Evolutionary conservation across 2,113 vertebrate species (phyloP), one percentile per base, ranked within the genome.

Genomic region (Serilophus lunatus): DNA sequence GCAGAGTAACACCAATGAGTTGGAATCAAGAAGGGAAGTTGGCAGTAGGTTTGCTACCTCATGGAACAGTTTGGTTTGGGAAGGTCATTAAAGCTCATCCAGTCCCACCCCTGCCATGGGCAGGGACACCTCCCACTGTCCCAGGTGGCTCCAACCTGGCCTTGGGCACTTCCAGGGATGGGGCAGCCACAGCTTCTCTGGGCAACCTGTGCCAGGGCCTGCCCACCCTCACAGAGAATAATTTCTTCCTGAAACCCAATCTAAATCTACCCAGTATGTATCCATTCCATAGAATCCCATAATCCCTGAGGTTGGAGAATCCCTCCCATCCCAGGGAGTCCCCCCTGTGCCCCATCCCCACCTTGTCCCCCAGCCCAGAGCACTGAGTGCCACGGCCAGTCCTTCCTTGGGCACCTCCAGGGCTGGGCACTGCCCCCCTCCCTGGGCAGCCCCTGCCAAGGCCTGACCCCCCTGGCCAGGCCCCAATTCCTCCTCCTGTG

Each of bases 271-370:
- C 19, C 12, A 50, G 9, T 23, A 10, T 13, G 17, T 72, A 64
- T 36, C 14, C 18, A 5, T 65, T 36, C 31, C 25, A 50, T 7
- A 50, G 31, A 49, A 36, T 33, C 18, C 25, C 35, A 65, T 17
- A 26, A 57, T 16, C 17, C 3, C 3, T 18, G 4, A 57, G 3
- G 5, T 7, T 35, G 31, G 66, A 18, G 44, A 64, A 50, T 2
- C 20, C 17, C 8, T 23, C 50, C 49, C 11, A 23, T 20, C 0
- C 2, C 13, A 31, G 2, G 0, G 0, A 50, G 7, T 2, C 50
- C 59, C 16, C 7, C 1, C 42, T 57, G 31, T 57, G 36, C 17
- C 66, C 0, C 0, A 7, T 64, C 0, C 42, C 42, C 22, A 44
- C 42, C 5, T 0, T 57, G 76, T 50, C 50, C 0, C 57, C n/a